These are phyloP conservation scores for Melanogrammus aeglefinus DNA, from an alignment of 2,797 vertebrate genomes.

Conservation along the genomic window DNA sequence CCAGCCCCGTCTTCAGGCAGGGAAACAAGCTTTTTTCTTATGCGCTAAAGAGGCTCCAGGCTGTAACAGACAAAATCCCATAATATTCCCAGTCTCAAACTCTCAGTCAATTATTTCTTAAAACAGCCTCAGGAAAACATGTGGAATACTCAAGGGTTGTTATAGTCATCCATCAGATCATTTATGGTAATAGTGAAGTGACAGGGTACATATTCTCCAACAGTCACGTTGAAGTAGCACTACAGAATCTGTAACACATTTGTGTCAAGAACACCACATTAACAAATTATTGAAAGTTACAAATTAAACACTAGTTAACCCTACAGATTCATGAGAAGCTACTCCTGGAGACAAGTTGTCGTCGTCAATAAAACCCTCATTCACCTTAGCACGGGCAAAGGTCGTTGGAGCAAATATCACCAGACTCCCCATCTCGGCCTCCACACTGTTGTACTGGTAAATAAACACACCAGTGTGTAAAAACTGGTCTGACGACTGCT, in stretches of 20 bases:
- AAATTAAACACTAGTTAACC: background rate
- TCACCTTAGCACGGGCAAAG: background rate
- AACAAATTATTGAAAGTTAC: background rate
- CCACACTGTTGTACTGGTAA: background rate
- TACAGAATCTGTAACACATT: background rate
- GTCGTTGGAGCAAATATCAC: background rate
- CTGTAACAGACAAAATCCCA: background rate
- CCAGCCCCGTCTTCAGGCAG: background rate
- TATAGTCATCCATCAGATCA: background rate
- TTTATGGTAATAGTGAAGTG: background rate
- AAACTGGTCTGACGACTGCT: slow-evolving; percentile 8
- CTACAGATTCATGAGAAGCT: background rate
- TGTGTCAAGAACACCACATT: background rate
- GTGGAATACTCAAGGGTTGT: background rate
- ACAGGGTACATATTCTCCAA: background rate
- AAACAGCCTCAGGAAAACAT: background rate
- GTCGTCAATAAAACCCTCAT: background rate
- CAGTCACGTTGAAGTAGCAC: background rate
- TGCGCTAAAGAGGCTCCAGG: background rate
- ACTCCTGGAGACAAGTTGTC: background rate
- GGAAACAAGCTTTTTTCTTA: background rate
- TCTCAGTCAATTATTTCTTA: background rate
- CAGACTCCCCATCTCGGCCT: background rate
- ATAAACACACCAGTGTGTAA: background rate
- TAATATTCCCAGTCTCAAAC: background rate